phyloP scores from a whole-genome alignment of 1,140 invertebrate genomes.

The Megathymus violae region DNA sequence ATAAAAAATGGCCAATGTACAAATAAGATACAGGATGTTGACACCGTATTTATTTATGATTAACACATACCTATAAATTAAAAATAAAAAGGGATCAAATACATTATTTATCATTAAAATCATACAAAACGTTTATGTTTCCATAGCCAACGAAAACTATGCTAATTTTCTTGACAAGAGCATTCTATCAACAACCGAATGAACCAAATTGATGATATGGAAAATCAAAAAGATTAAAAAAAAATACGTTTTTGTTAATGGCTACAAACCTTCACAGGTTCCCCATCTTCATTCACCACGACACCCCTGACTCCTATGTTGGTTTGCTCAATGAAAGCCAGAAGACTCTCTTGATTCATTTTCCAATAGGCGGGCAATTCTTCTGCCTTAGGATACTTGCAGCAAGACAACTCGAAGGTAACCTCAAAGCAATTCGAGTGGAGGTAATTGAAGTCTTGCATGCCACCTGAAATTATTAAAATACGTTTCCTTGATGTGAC shows the following conservation, averaged over 20 bases:
- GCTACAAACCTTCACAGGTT: conserved; percentile 61
- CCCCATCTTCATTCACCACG: conserved; percentile 70
- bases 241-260: conserved; percentile 2
- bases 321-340: conserved; percentile 93
- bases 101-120: too few relatives aligned
- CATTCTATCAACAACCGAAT: too few relatives aligned
- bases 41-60: too few relatives aligned
- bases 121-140: too few relatives aligned
- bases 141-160: too few relatives aligned
- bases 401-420: conserved; percentile 98
- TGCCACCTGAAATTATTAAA: conserved; percentile 87
- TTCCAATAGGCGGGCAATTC: conserved; percentile 92
- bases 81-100: too few relatives aligned
- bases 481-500: conserved; percentile 30
- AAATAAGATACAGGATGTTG: too few relatives aligned
- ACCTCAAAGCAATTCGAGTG: conserved; percentile 98
- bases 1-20: too few relatives aligned
- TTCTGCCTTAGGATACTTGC: conserved; percentile 93
- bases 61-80: too few relatives aligned
- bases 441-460: conserved; percentile 99
- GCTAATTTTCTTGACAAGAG: too few relatives aligned
- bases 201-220: too few relatives aligned
- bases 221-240: not conserved
- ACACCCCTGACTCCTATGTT: conserved; percentile 93
- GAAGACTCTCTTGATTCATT: conserved; percentile 93